Percentiles rank a stretch among this genome's conserved stretches.
These are phyloP conservation scores for Polymixis flavicincta DNA, from an alignment of 2,888 invertebrate genomes.

Conservation along the genomic window DNA sequence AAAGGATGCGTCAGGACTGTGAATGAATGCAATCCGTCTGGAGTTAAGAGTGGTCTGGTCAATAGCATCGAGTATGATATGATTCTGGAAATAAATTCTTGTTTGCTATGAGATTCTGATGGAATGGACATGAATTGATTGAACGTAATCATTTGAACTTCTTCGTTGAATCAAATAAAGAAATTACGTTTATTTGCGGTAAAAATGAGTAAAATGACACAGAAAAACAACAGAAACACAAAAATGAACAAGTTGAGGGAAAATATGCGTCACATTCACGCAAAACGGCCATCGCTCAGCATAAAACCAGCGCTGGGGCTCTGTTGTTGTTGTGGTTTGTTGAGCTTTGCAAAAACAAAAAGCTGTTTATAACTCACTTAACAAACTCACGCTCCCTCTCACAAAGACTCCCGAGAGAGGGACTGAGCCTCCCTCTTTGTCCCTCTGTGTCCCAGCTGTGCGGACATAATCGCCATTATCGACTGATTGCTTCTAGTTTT, in stretches of 20 bases:
- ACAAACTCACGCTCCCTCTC: not conserved
- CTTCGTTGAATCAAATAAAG: not conserved
- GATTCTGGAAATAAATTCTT: not conserved
- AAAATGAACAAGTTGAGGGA: no score
- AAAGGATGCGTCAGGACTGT: constrained; percentile 29
- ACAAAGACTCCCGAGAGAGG: not conserved
- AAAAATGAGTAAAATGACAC: no score
- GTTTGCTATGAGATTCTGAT: not conserved
- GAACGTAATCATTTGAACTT: not conserved
- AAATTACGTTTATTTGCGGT: no score
- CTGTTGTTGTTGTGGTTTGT: no score
- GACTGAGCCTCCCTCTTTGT: not conserved
- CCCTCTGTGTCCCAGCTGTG: not conserved
- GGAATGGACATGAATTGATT: not conserved
- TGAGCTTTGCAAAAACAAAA: no score
- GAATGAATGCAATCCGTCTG: constrained; percentile 18
- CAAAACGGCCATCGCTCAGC: no score
- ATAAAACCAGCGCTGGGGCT: no score
- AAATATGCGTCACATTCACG: no score
- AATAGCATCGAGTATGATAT: not conserved
- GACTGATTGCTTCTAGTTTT: not conserved
- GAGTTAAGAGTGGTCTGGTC: constrained; percentile 19
- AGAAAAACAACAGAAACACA: no score
- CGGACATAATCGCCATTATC: no score
- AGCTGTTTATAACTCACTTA: not conserved